phyloP scores from a whole-genome alignment of 2,113 vertebrate species.

The Polypterus bichir region DNA sequence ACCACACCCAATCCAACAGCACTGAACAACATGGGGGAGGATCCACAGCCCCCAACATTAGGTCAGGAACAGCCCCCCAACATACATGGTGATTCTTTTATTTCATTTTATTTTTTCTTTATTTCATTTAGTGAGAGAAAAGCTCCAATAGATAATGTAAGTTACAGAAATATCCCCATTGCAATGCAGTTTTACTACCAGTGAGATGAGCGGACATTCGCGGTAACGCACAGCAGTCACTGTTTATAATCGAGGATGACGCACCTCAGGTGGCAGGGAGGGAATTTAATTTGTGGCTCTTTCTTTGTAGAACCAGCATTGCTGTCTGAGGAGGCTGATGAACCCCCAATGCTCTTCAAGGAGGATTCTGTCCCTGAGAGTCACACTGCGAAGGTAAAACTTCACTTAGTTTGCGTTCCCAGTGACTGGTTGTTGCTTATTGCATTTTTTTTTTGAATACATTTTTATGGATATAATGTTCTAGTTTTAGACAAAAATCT shows the following conservation, averaged over 20 bases:
- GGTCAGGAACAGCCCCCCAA: neutral
- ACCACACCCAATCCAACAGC: neutral
- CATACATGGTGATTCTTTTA: neutral
- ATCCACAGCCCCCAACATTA: neutral
- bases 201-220: no score
- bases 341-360: neutral
- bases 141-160: no score
- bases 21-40: neutral
- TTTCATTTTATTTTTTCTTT: neutral
- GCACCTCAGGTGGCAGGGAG: no score
- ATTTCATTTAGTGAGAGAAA: neutral
- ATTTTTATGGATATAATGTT: no score
- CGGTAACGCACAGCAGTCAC: no score
- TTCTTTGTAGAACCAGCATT: neutral
- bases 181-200: no score
- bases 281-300: neutral
- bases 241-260: no score
- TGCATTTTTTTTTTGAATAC: no score
- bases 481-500: no score
- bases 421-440: no score
- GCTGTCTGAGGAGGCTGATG: neutral
- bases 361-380: neutral
- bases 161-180: no score
- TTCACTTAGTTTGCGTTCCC: no score
- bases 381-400: neutral